Base-by-base conservation (phyloP, 1,140 invertebrate species). In the Bombus impatiens region DNA sequence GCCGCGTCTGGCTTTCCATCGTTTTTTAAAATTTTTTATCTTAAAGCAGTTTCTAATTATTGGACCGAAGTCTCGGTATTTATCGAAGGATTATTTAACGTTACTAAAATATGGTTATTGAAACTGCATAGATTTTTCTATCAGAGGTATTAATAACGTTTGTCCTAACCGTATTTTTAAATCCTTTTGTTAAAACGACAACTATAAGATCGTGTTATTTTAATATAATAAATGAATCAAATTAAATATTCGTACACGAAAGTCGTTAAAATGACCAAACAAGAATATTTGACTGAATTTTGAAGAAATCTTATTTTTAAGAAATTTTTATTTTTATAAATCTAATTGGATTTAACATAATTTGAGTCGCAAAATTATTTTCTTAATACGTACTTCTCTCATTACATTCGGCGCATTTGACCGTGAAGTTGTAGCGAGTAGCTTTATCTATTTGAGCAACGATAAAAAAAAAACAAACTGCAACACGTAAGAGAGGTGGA, bases 281-380 rank as follows among this genome's bases (percentile, higher is more conserved):
- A n/a, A 62, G 3, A n/a, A n/a, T n/a, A n/a, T 13, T 62, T n/a
- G 0, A 13, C 13, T n/a, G 5, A 62, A 62, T 62, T 62, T n/a
- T 4, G 28, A 62, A 12, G 28, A 62, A 18, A 18, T 18, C 15
- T 47, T 47, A 47, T 18, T 18, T 53, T 22, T 53, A 22, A 53
- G 47, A 22, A 22, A 22, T 53, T n/a, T 62, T n/a, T n/a, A 13
- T 28, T 13, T 28, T 13, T 4, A 62, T 4, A n/a, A n/a, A n/a
- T n/a, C 1, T n/a, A n/a, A n/a, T 59, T 28, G 10, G 0, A n/a
- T n/a, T n/a, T 62, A n/a, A n/a, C 4, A 2, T 12, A 12, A 28
- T 62, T 12, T n/a, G 4, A 62, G 28, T 62, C 4, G 59, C 9
- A 62, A 62, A 13, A 8, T 62, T 28, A 62, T 62, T 62, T 62